Evolutionary conservation across 2,888 invertebrate genomes (phyloP).

Genomic region (Gnatocerus cornutus): DNA sequence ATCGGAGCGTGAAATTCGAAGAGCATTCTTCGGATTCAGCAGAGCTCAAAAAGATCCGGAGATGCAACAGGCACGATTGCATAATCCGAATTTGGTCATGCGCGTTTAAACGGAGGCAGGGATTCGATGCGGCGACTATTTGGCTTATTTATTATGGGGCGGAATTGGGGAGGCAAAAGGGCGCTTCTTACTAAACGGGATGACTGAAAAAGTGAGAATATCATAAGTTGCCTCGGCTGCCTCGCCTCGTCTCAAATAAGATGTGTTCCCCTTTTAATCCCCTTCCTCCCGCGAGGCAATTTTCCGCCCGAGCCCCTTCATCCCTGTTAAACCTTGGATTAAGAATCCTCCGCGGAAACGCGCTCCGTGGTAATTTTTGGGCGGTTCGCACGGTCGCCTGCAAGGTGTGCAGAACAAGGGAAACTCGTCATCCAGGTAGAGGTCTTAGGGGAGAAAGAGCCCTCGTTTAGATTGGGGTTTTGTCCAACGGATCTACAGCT

Average conservation of each 20-base stretch:
- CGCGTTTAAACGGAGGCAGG: constrained; percentile 4
- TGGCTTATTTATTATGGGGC: background rate
- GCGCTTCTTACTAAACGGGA: too few species aligned
- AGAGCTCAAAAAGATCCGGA: background rate
- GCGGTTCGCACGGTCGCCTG: constrained; percentile 47
- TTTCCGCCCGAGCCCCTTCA: background rate
- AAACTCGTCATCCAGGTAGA: constrained; percentile 44
- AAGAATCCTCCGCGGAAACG: constrained; percentile 31
- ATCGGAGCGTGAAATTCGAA: constrained; percentile 34
- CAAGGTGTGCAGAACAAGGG: constrained; percentile 41
- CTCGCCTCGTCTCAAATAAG: too few species aligned
- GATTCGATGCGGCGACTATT: background rate
- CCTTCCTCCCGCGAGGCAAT: too few species aligned
- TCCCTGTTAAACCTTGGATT: background rate
- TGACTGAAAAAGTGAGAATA: too few species aligned
- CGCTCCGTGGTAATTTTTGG: constrained; percentile 19
- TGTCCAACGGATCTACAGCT: constrained; percentile 50
- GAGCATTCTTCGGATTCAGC: constrained; percentile 20
- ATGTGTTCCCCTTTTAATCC: too few species aligned
- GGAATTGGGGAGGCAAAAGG: background rate
- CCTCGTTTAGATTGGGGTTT: constrained; percentile 47
- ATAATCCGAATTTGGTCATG: constrained; percentile 32
- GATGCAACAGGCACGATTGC: constrained; percentile 29
- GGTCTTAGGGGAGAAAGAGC: constrained; percentile 26
- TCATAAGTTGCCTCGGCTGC: too few species aligned